Evolutionary conservation across 2,113 vertebrate species (phyloP), one percentile per base, ranked within the genome.

Genomic region (Odontesthes bonariensis): DNA sequence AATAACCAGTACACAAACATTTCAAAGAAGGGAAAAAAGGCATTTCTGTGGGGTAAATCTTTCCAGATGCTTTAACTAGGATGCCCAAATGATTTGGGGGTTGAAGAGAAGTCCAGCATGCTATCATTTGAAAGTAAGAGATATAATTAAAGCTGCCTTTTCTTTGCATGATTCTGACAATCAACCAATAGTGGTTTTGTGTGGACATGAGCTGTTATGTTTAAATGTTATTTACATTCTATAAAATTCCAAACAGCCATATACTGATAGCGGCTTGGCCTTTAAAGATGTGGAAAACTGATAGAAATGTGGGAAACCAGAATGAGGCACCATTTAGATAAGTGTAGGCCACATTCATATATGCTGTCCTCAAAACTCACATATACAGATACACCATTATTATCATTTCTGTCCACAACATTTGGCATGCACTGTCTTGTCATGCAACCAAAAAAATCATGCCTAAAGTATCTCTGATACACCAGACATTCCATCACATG

Each of bases 1-100:
- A 82, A 59, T 66, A 51, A 42, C 51, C 46, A 71, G 79, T 58
- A 61, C 33, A 72, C 52, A 66, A 77, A 73, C 44, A 73, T 20
- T 54, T 62, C 44, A 64, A 14, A 20, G 27, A 79, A 71, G 31
- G 16, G 4, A 1, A 54, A 70, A 56, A 70, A 72, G 73, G 10
- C 33, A 16, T 69, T 79, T 47, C 19, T 67, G 31, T 65, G 56
- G 60, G 19, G 53, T 79, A 85, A 89, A 59, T 79, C n/a, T 64
- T 85, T 83, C 77, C 85, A 85, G 75, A 86, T 87, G 85, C 69
- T 71, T 79, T 40, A 65, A 73, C 49, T 54, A 62, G 57, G 79
- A 77, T 77, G 60, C 61, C 64, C 57, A 59, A 12, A 20, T 64
- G 60, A 60, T 73, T 68, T 44, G 49, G 47, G 54, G 79, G 60